phyloP scores from a whole-genome alignment of 1,140 invertebrate species.

The Aphidius ervi region DNA sequence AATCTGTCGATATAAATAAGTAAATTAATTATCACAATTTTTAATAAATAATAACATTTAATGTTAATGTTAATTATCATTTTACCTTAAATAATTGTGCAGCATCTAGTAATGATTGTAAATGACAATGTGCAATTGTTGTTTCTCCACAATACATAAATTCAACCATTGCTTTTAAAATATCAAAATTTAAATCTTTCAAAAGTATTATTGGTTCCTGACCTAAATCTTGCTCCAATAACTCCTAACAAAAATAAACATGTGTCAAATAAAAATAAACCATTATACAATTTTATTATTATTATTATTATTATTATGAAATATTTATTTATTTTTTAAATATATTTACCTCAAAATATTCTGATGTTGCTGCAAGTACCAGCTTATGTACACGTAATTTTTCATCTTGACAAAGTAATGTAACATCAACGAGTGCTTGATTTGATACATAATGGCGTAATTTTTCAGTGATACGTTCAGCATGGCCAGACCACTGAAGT shows the following conservation, averaged over 20 bases:
- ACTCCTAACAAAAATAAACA: constrained; percentile 40
- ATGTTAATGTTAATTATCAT: constrained; percentile 12
- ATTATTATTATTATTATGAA: not conserved
- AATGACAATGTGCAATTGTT: constrained; percentile 53
- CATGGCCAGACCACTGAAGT: constrained; percentile 56
- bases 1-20: constrained; percentile 32
- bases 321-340: not conserved
- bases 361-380: constrained; percentile 61
- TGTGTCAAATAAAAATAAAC: constrained; percentile 2
- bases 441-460: constrained; percentile 56
- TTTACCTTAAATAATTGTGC: constrained; percentile 56
- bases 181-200: constrained; percentile 56
- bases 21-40: not conserved
- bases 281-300: not conserved
- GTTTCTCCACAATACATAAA: constrained; percentile 61
- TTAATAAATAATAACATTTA: constrained; percentile 7
- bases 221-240: constrained; percentile 56
- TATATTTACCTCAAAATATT: constrained; percentile 58
- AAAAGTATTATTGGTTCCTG: constrained; percentile 57
- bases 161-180: constrained; percentile 57
- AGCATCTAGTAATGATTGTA: constrained; percentile 53
- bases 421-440: constrained; percentile 59
- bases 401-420: constrained; percentile 58
- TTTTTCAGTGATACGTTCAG: constrained; percentile 53
- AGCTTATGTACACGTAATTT: constrained; percentile 58